Percentiles rank a stretch among this genome's conserved stretches.
phyloP scores from a whole-genome alignment of 2,888 invertebrate genomes.

The Plagiodera versicolora region DNA sequence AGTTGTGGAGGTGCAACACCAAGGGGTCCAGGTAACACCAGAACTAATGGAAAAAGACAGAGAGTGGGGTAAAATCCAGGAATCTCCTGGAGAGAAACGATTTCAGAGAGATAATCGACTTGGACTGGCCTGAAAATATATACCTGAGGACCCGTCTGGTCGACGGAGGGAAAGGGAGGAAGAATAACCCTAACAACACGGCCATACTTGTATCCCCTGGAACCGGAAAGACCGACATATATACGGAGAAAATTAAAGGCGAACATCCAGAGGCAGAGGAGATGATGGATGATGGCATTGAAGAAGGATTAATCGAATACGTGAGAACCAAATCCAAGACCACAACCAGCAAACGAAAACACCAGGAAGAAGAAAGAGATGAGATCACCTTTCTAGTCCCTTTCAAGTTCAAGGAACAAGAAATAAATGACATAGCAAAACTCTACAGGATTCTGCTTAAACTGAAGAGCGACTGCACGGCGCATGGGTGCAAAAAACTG shows the following conservation, averaged over 20 bases:
- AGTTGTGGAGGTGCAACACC: background rate
- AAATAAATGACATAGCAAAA: background rate
- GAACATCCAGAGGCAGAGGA: background rate
- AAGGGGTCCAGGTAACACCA: constrained; percentile 1
- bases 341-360: background rate
- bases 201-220: background rate
- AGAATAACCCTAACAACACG: background rate
- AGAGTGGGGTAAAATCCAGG: background rate
- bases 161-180: background rate
- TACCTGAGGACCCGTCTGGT: background rate
- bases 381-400: background rate
- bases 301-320: background rate
- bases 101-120: background rate
- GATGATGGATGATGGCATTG: background rate
- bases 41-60: constrained; percentile 1
- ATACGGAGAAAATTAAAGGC: background rate
- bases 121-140: background rate
- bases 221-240: background rate
- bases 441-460: background rate
- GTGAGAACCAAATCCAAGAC: background rate
- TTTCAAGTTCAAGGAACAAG: background rate
- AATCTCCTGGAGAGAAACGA: background rate
- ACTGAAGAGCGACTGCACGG: background rate
- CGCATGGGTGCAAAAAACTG: background rate
- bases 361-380: background rate